Evolutionary conservation across 2,113 vertebrate genomes (phyloP), one percentile per base, ranked within the genome.

Genomic region (Oryzias javanicus): DNA sequence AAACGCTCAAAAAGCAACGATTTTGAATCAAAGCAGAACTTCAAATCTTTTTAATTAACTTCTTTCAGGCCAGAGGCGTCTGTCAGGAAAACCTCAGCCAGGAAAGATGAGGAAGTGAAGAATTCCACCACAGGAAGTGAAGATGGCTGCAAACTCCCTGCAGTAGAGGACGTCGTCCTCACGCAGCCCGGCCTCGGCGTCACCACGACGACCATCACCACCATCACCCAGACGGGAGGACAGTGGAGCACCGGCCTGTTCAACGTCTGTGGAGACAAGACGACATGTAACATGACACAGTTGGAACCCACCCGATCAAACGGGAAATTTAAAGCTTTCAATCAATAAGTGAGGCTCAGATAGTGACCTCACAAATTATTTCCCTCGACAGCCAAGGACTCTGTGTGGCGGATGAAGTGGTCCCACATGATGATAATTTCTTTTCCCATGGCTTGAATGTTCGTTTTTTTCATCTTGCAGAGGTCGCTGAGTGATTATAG

Each of bases 221-320:
- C 88, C 5, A 76, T 94, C 70, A 85, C 91, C 0, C 91, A 88
- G 82, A 93, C 90, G 0, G 91, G 92, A 0, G 85, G 92, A 48
- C 87, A 75, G 77, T 92, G 92, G 94, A 93, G 87, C 82, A 89
- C 90, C 0, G 84, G 92, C 53, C 90, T 94, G 57, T 89, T 92
- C 50, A 72, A 89, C 42, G 55, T 92, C 79, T 92, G 92, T 45
- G 72, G 55, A 60, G 91, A 92, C 67, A 79, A 41, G 72, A 89
- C 27, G 19, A 85, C 91, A 47, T 92, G 94, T 93, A 89, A 82
- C 8, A 14, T 20, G 25, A 22, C 49, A 62, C 41, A 42, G 13
- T 17, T 41, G 15, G 8, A 14, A 20, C 12, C 41, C 7, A 40
- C 20, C 5, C 19, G 46, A 47, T 18, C 19, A 18, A 47, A 19